A percentile compares a stretch with the other conserved stretches of the same genome.
Conservation (phyloP, 2,797 vertebrate genomes). For the Cirrhinus molitorella region DNA sequence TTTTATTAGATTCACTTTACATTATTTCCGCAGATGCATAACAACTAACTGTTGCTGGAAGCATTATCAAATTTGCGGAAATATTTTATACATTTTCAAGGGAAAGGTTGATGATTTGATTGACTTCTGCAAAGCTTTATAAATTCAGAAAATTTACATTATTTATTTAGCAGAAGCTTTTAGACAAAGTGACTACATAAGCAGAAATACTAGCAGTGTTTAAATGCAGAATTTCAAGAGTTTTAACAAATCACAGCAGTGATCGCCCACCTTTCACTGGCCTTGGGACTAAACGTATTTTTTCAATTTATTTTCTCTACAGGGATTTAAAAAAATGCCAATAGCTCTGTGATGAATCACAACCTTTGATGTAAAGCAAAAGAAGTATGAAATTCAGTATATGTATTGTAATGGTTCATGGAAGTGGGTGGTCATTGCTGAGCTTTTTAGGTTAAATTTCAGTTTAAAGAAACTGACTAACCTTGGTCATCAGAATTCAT, state of each 20-base stretch:
- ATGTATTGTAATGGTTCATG: neutral
- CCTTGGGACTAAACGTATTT: neutral
- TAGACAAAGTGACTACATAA: neutral
- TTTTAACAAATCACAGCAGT: neutral
- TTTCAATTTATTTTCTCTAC: neutral
- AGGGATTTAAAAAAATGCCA: neutral
- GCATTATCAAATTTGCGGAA: neutral
- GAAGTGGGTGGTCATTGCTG: neutral
- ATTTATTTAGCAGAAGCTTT: conserved; percentile 1
- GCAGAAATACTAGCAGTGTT: neutral
- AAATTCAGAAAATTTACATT: neutral
- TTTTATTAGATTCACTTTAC: conserved; percentile 7
- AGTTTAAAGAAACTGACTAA: no score
- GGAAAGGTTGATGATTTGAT: neutral
- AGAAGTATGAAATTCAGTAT: neutral
- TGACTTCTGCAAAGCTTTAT: neutral
- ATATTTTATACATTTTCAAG: neutral
- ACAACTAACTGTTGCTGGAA: neutral
- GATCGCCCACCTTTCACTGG: neutral
- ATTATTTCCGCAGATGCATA: neutral
- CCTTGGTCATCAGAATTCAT: no score
- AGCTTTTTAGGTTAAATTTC: no score
- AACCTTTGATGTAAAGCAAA: neutral
- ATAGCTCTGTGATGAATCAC: neutral
- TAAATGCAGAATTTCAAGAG: neutral